Evolutionary conservation across 2,888 invertebrate species (phyloP).

Genomic region (Limnephilus lunatus): DNA sequence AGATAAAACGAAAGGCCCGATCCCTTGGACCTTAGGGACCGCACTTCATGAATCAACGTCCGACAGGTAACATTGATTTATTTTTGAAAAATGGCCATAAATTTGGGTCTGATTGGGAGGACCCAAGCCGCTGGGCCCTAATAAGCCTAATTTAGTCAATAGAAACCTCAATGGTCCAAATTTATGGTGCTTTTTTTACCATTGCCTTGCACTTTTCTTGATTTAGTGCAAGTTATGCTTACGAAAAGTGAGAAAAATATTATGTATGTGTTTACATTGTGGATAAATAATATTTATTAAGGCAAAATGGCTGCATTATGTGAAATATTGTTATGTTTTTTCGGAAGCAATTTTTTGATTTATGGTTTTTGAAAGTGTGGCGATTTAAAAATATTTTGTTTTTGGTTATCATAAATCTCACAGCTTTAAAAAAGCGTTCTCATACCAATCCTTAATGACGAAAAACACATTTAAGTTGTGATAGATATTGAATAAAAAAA

Average conservation of each 20-base stretch:
- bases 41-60: constrained; percentile 45
- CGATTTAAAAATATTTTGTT: neutral
- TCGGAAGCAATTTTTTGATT: neutral
- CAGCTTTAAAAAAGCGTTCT: no score
- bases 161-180: constrained; percentile 20
- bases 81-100: constrained; percentile 65
- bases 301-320: constrained; percentile 16
- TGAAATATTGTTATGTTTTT: constrained; percentile 28
- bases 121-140: constrained; percentile 44
- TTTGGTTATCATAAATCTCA: no score
- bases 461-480: no score
- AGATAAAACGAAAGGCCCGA: neutral
- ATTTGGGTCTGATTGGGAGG: constrained; percentile 64
- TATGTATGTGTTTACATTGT: constrained; percentile 54
- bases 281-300: neutral
- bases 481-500: no score
- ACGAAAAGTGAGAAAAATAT: constrained; percentile 47
- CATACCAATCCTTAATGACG: no score
- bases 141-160: constrained; percentile 60
- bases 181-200: constrained; percentile 32
- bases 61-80: constrained; percentile 61
- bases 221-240: constrained; percentile 41
- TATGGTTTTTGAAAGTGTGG: neutral
- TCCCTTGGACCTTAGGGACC: neutral
- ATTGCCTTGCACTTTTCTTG: constrained; percentile 47